Evolutionary conservation across 2,888 invertebrate genomes (phyloP), one percentile per base, ranked within the genome.

Genomic region (Ornithoptera priamus): DNA sequence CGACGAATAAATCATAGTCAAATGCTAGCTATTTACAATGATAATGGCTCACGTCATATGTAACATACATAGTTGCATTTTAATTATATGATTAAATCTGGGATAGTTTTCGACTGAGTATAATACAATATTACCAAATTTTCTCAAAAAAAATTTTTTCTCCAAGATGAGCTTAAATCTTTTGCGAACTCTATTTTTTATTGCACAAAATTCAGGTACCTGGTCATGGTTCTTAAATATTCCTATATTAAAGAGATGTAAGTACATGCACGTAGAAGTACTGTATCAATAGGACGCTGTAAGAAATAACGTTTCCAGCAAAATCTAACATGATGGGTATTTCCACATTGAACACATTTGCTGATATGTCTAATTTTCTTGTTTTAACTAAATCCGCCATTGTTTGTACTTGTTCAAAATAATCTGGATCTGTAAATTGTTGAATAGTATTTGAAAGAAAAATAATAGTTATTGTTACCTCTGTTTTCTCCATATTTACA

Each of bases 251-350:
- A 39, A 59, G 56, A 42, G 65, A 66, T 39, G 60, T 76, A 73
- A 69, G 42, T 15, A 65, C 66, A 18, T 65, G 66, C 58, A 80
- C 70, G 61, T 89, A 88, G 65, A 87, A 87, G 67, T 85, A 84
- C 68, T 88, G 86, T 65, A 88, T 87, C 77, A 87, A 80, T 1
- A 87, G 75, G 1, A 87, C 79, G 1, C 80, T 77, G 68, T 85
- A 87, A 0, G 88, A 86, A 20, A 86, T 82, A 1, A 82, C 79
- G 20, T 81, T 81, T 1, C 83, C 84, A 4, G 85, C 78, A 67
- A 85, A 85, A 46, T 76, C 78, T 53, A 85, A 72, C 50, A 85
- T 78, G 17, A 78, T 78, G 0, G 80, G 74, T 17, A 83, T 74
- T 57, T 85, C 78, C 17, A 83, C 82, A 2, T 77, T 77, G 68